Evolutionary conservation across 2,888 invertebrate genomes (phyloP).

Genomic region (Eugnorisma glareosa): DNA sequence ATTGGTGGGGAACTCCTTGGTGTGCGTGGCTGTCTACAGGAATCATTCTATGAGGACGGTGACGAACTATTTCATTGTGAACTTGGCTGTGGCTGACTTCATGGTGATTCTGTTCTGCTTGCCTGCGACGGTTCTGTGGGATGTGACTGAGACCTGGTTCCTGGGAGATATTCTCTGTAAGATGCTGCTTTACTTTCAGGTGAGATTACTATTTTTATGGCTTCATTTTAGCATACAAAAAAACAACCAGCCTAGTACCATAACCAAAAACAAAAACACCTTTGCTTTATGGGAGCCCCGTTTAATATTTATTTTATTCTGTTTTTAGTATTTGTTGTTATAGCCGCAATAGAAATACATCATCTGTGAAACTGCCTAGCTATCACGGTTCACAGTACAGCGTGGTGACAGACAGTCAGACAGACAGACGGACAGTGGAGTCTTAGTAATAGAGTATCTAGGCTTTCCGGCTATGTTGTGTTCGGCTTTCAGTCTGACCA

Average conservation of each 20-base stretch:
- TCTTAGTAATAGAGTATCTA: no score
- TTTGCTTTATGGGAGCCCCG: no score
- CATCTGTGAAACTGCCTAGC: no score
- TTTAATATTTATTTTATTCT: no score
- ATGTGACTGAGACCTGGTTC: conserved; percentile 98
- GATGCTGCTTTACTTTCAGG: conserved; percentile 96
- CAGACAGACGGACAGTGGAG: no score
- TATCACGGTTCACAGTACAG: no score
- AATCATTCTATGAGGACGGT: conserved; percentile 97
- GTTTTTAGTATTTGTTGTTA: no score
- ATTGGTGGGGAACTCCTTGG: conserved; percentile 95
- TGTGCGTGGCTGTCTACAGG: conserved; percentile 96
- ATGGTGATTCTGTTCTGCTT: conserved; percentile 97
- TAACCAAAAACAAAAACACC: no score
- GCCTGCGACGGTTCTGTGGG: conserved; percentile 96
- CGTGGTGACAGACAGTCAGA: no score
- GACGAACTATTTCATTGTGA: conserved; percentile 98
- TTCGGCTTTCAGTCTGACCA: background rate
- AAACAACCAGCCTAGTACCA: no score
- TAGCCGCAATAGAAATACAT: no score
- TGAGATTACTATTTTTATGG: conserved; percentile 76
- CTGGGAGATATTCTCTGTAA: conserved; percentile 96
- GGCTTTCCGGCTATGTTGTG: background rate
- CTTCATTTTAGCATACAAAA: background rate
- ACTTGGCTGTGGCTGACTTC: conserved; percentile 96